phyloP scores from a whole-genome alignment of 2,113 vertebrate genomes.

The Heteronetta atricapilla region DNA sequence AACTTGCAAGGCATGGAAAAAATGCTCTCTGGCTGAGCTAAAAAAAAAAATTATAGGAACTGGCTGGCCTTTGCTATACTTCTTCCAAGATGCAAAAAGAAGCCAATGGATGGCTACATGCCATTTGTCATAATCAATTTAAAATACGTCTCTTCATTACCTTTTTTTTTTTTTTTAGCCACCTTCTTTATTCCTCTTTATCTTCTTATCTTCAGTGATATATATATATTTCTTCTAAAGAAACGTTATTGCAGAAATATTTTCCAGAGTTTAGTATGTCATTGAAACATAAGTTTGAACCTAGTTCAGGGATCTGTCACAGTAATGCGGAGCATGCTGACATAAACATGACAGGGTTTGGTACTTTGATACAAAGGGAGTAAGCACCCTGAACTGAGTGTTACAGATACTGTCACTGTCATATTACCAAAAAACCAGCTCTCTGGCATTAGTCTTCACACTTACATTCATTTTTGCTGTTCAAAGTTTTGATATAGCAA shows the following conservation, averaged over 20 bases:
- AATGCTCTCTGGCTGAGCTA: slow-evolving; percentile 13
- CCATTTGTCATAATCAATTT: slow-evolving; percentile 31
- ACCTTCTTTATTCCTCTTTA: not conserved
- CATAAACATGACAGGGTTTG: not conserved
- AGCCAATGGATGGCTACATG: not conserved
- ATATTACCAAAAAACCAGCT: not conserved
- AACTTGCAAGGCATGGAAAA: slow-evolving; percentile 24
- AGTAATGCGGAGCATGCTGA: not conserved
- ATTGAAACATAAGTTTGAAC: not conserved
- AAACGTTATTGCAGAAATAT: not conserved
- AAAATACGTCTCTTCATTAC: not conserved
- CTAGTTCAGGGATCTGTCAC: not conserved
- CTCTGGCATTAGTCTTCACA: not conserved
- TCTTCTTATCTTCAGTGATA: not conserved
- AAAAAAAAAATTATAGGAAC: slow-evolving; percentile 31
- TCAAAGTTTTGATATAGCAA: not conserved
- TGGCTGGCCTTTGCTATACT: slow-evolving; percentile 20
- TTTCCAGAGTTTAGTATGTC: not conserved
- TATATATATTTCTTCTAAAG: not conserved
- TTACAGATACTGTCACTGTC: not conserved
- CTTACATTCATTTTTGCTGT: not conserved
- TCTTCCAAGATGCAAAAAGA: slow-evolving; percentile 41
- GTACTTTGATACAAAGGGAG: not conserved
- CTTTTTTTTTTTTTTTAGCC: not conserved
- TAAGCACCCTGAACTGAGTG: not conserved